Conservation (phyloP, 2,888 invertebrate species). For the Pachydiplax longipennis region DNA sequence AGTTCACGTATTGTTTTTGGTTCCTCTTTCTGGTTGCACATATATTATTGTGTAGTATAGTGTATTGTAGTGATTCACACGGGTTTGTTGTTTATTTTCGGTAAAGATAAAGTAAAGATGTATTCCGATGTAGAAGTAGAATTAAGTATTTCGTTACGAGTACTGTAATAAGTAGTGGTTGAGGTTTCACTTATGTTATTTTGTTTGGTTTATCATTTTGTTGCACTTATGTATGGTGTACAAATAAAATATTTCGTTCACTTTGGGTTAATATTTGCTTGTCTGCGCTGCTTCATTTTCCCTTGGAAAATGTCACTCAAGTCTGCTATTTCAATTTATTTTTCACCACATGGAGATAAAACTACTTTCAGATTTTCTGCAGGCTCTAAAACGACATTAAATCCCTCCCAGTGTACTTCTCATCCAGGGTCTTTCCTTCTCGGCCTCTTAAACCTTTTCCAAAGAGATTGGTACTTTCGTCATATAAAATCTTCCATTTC, state of each 20-base stretch:
- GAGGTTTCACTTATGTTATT: too few species aligned
- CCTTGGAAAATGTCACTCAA: background rate
- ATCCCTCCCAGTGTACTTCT: background rate
- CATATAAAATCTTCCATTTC: background rate
- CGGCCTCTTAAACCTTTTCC: background rate
- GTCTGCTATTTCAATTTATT: background rate
- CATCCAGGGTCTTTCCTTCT: background rate
- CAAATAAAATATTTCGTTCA: too few species aligned
- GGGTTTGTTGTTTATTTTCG: background rate
- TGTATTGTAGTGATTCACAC: too few species aligned
- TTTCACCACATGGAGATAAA: background rate
- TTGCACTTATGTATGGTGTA: too few species aligned
- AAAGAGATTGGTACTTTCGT: background rate
- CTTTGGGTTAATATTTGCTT: too few species aligned
- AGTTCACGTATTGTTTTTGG: background rate
- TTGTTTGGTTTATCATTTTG: too few species aligned
- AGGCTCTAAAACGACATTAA: background rate
- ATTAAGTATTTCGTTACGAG: too few species aligned
- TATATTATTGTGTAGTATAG: too few species aligned
- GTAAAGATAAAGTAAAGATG: background rate
- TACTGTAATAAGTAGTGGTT: too few species aligned
- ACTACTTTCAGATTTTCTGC: background rate
- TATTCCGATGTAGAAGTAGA: background rate
- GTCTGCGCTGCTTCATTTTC: background rate
- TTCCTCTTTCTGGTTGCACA: background rate